phyloP scores from a whole-genome alignment of 2,888 invertebrate species.

The Zygogramma bicolorata region DNA sequence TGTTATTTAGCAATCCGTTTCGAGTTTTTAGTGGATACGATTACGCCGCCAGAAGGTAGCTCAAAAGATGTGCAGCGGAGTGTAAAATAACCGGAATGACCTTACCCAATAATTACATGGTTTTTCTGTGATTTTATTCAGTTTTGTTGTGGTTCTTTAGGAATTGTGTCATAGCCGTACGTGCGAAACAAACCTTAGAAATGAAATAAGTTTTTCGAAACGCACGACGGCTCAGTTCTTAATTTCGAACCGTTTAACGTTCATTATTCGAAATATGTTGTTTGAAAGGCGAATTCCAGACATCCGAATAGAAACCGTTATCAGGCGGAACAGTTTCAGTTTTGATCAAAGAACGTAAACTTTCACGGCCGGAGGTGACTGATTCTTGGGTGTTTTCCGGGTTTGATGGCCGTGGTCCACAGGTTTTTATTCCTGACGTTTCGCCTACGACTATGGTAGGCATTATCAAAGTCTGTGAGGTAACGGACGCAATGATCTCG shows the following conservation, averaged over 20 bases:
- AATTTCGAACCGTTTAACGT: slow-evolving; percentile 21
- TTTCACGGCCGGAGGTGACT: no score
- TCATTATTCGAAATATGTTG: slow-evolving; percentile 9
- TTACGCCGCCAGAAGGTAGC: slow-evolving; percentile 28
- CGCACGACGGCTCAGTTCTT: slow-evolving; percentile 26
- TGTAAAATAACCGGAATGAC: slow-evolving; percentile 60
- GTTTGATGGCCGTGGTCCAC: no score
- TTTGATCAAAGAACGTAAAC: no score
- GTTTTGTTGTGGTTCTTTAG: slow-evolving; percentile 46
- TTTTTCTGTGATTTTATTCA: slow-evolving; percentile 41
- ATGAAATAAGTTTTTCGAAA: slow-evolving; percentile 44
- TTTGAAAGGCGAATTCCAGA: background rate
- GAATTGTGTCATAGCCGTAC: slow-evolving; percentile 55
- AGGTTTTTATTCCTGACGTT: no score
- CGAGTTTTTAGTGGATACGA: slow-evolving; percentile 3
- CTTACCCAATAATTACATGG: slow-evolving; percentile 55
- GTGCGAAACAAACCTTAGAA: slow-evolving; percentile 51
- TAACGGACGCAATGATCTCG: no score
- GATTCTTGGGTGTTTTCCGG: no score
- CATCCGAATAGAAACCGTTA: background rate
- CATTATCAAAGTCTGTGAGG: no score
- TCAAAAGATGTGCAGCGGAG: slow-evolving; percentile 51
- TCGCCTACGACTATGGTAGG: no score
- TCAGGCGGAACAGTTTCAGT: no score
- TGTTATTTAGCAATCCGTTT: background rate